Base-by-base conservation (phyloP, 2,888 invertebrate species). In the Ashinkailepas kermadecensis region DNA sequence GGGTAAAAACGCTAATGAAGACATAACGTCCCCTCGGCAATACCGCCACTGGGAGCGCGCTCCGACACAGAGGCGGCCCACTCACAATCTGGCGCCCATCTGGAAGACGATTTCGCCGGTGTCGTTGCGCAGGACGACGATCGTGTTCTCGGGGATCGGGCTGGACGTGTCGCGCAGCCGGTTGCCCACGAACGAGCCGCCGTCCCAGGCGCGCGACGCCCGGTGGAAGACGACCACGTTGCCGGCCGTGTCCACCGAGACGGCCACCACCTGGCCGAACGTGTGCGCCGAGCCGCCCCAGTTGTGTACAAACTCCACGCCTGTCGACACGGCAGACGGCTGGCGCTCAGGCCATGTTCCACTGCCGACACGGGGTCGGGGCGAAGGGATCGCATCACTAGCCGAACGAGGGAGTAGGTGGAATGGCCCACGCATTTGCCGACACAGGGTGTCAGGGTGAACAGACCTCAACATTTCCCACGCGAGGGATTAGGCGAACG, bases 231-330 rank as follows among this genome's bases (percentile, higher is more conserved):
- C 78, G 23, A 78, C 78, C 58, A 78, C 78, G 23, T 58, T n/a
- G 58, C 78, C 78, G 57, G 57, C 56, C 12, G 4, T 3, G 78
- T 57, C 58, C 23, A 25, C 25, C 57, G 78, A 78, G 9, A 78
- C 78, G 78, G 78, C 78, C 78, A 58, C 57, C n/a, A 25, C 78
- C 58, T 78, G 78, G 58, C 78, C 78, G 23, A 78, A 58, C 78
- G 78, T 21, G 57, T 58, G 57, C 12, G 78, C 57, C 58, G 78
- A 78, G 78, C 78, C 78, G 78, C 57, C 78, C 78, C 78, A 78
- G 58, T 78, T 58, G 57, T 57, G 23, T 23, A 58, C 78, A 15
- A 78, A 78, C 57, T 23, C 4, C 57, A 78, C 78, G 10, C 57
- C 57, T 78, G 78, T 21, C 21, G 56, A 15, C 78, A n/a, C 56